Evolutionary conservation across 2,888 invertebrate genomes (phyloP).

Genomic region (Thereva nobilitata): DNA sequence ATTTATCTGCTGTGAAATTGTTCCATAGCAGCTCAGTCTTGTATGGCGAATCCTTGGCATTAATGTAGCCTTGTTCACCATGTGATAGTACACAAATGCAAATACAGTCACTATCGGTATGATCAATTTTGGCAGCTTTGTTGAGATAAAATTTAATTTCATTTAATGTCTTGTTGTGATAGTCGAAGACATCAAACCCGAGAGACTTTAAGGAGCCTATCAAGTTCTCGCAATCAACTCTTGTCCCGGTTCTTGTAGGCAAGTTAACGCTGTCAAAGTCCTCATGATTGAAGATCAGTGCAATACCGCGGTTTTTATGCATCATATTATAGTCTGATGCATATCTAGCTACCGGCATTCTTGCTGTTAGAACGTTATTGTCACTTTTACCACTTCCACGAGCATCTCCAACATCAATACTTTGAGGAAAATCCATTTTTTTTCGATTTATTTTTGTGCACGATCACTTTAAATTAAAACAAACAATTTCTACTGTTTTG

Average conservation of each 20-base stretch:
- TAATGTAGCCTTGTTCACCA: conserved; percentile 85
- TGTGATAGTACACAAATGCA: conserved; percentile 84
- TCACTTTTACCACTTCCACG: conserved; percentile 41
- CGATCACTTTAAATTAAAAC: no score
- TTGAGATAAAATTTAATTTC: conserved; percentile 70
- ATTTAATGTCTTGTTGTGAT: conserved; percentile 70
- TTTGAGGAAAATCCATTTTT: no score
- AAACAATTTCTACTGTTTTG: no score
- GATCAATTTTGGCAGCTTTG: conserved; percentile 65
- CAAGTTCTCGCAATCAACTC: conserved; percentile 80
- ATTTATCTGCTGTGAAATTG: conserved; percentile 78
- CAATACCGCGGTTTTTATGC: conserved; percentile 78
- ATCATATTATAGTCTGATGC: conserved; percentile 85
- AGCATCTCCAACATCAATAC: no score
- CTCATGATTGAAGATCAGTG: conserved; percentile 90
- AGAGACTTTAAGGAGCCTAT: conserved; percentile 66
- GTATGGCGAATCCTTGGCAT: conserved; percentile 83
- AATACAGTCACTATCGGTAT: conserved; percentile 81
- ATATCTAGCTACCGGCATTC: conserved; percentile 70
- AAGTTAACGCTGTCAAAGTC: conserved; percentile 73
- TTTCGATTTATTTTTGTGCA: no score
- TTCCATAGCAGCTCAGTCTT: conserved; percentile 81
- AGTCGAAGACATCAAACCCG: conserved; percentile 73
- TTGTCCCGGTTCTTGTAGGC: conserved; percentile 79
- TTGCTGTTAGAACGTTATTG: conserved; percentile 57